Conservation (phyloP, 2,797 vertebrate species). For the Dallia pectoralis region DNA sequence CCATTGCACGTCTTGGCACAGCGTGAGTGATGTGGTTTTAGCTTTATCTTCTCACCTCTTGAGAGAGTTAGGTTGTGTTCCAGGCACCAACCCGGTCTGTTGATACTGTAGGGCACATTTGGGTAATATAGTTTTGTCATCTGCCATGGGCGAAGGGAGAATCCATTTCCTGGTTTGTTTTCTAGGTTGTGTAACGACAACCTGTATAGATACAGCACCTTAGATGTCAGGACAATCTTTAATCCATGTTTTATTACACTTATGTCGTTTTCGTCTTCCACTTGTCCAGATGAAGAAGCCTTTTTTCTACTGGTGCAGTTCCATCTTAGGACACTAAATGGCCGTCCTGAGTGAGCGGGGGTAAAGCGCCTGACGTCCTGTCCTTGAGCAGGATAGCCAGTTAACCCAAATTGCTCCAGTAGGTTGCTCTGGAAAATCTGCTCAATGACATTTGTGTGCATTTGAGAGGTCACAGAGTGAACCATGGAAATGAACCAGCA, state of each 20-base stretch:
- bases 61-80: background rate
- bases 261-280: background rate
- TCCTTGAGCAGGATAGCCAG: no score
- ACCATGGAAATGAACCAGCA: no score
- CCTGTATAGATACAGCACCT: conserved; percentile 50
- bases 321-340: no score
- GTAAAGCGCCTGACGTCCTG: no score
- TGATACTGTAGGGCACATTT: no score
- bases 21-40: background rate
- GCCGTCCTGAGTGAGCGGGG: no score
- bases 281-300: background rate
- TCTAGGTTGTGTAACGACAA: background rate
- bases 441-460: no score
- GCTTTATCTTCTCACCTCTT: background rate
- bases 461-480: no score
- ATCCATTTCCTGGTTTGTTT: background rate
- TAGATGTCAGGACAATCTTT: conserved; percentile 59
- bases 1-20: background rate
- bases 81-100: no score
- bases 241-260: conserved; percentile 26
- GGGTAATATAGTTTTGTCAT: no score
- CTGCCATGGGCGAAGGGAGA: background rate
- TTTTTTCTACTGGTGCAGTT: conserved; percentile 15
- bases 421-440: background rate
- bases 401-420: background rate